Evolutionary conservation across 2,888 invertebrate species (phyloP), one percentile per base, ranked within the genome.

Genomic region (Rambutsinella grinnellia): DNA sequence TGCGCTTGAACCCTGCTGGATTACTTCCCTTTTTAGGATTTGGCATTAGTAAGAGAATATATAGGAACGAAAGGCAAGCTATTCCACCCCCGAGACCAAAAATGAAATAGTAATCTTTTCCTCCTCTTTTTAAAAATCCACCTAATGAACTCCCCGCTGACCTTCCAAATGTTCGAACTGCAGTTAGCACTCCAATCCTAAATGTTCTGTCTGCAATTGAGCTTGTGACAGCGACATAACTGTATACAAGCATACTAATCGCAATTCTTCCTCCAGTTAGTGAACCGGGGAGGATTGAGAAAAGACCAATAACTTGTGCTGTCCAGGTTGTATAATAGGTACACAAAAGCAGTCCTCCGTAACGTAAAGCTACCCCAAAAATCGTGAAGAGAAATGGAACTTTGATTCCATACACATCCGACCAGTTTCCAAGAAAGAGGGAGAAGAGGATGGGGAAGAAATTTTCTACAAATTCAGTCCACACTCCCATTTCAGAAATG

Each of bases 181-280:
- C 84, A n/a, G 84, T 89, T 15, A 90, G 88, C n/a, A 90, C 84
- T 15, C 91, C 91, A 56, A 91, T 88, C 83, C 91, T 87, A 58
- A 91, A 88, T 1, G 91, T 91, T 26, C 91, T 87, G 79, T 89
- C 88, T 82, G 90, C 90, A 23, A 89, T 70, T 0, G 89, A 87
- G 49, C 91, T 82, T 13, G 84, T 83, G 51, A 84, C 81, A 0
- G 84, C 82, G 5, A 84, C 78, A 58, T 82, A 85, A 58, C 84
- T 84, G 76, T 84, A 84, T n/a, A 84, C 80, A 2, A 83, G 81
- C 84, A 85, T 84, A 63, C 84, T 84, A 26, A 85, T 79, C 2
- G 84, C 83, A 28, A 90, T 88, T 75, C 88, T 86, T 23, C 91
- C 90, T 27, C 91, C 91, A 24, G 89, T 88, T 28, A 91, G 86